Percentiles rank a stretch among this genome's conserved stretches.
These are phyloP conservation scores for Amblyraja radiata DNA, from an alignment of 2,797 vertebrate genomes.

Conservation along the genomic window DNA sequence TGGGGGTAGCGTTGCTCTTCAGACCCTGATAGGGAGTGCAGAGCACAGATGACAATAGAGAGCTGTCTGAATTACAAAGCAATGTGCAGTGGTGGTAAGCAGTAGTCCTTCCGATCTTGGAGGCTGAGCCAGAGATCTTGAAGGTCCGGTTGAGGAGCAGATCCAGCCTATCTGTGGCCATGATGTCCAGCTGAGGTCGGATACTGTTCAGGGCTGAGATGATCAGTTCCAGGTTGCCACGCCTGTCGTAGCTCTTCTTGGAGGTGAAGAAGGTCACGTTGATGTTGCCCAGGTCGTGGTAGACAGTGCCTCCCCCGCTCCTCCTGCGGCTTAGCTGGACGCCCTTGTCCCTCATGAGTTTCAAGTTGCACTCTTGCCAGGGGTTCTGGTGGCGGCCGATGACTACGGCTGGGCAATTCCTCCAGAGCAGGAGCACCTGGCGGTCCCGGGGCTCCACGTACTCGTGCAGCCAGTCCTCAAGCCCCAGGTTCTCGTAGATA, in stretches of 20 bases:
- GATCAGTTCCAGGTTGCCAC: constrained; percentile 74
- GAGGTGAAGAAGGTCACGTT: constrained; percentile 88
- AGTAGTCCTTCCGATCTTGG: constrained; percentile 73
- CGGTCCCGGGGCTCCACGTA: constrained; percentile 64
- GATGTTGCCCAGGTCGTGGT: constrained; percentile 87
- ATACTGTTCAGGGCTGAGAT: constrained; percentile 67
- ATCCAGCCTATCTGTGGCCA: constrained; percentile 72
- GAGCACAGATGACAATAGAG: constrained; percentile 63
- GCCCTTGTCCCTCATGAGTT: constrained; percentile 60
- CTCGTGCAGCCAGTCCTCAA: constrained; percentile 92
- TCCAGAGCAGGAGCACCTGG: constrained; percentile 75
- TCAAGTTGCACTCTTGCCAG: constrained; percentile 81
- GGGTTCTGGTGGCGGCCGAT: constrained; percentile 94
- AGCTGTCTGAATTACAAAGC: constrained; percentile 65
- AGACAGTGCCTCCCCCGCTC: constrained; percentile 89
- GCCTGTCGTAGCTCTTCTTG: constrained; percentile 72
- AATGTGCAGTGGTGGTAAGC: constrained; percentile 93
- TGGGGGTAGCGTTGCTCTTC: constrained; percentile 80
- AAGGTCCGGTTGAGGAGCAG: constrained; percentile 72
- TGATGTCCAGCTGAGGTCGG: constrained; percentile 65
- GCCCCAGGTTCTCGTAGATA: constrained; percentile 78
- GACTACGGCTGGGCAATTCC: constrained; percentile 75
- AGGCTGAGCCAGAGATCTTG: constrained; percentile 90
- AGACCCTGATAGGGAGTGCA: constrained; percentile 69
- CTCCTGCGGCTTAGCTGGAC: constrained; percentile 75